Conservation (phyloP, 2,797 vertebrate genomes). For the Sardinella longiceps region DNA sequence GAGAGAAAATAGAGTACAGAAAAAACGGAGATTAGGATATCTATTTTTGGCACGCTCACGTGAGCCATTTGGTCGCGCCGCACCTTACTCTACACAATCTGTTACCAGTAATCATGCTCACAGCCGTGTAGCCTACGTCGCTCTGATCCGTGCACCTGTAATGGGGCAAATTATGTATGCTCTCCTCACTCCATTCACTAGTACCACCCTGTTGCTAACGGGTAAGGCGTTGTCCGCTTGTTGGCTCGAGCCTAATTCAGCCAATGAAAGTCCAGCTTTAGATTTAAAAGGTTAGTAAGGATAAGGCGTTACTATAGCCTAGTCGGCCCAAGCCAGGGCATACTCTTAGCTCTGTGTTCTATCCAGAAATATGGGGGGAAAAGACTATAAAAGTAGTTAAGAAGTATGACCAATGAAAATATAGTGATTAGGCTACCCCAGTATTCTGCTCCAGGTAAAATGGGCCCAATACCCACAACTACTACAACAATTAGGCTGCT, state of each 20-base stretch:
- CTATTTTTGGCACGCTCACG: conserved; percentile 24
- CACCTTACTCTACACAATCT: neutral
- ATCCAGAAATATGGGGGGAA: neutral
- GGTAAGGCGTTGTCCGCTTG: neutral
- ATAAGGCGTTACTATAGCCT: neutral
- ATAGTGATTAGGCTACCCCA: neutral
- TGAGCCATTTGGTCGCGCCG: neutral
- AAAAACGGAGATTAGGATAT: conserved; percentile 17
- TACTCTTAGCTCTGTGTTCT: neutral
- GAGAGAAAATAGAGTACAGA: neutral
- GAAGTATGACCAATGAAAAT: neutral
- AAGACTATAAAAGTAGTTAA: neutral
- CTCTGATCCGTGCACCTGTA: neutral
- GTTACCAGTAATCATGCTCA: neutral
- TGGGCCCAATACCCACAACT: neutral
- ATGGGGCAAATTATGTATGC: neutral
- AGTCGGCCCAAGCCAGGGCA: no score
- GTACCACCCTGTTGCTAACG: neutral
- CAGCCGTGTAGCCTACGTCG: neutral
- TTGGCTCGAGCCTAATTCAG: neutral
- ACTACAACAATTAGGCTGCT: no score
- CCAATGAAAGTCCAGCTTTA: neutral
- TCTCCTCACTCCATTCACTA: neutral
- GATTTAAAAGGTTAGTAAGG: conserved; percentile 13
- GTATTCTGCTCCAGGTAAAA: neutral